Conservation (phyloP, 2,888 invertebrate species). For the Drosophila paucipuncta region DNA sequence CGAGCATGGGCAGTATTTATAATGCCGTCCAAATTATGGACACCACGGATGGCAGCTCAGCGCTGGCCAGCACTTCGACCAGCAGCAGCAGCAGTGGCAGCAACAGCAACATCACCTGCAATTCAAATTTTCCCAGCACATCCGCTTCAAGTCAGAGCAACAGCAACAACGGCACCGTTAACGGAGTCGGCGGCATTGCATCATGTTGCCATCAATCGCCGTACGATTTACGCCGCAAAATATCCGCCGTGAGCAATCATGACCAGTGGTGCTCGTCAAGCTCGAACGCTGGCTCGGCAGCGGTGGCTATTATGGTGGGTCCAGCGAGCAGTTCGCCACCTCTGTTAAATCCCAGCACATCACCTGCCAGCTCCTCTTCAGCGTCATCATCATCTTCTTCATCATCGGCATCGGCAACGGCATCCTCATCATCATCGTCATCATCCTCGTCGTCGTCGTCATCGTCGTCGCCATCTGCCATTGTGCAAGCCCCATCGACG, state of each 20-base stretch:
- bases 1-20: conserved; percentile 50
- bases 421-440: conserved; percentile 58
- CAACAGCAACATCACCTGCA: conserved; percentile 45
- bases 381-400: conserved; percentile 72
- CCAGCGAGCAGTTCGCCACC: conserved; percentile 74
- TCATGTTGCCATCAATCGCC: conserved; percentile 92
- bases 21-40: conserved; percentile 69
- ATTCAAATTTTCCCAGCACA: conserved; percentile 51
- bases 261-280: conserved; percentile 82
- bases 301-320: conserved; percentile 66
- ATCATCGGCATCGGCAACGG: conserved; percentile 66
- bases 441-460: conserved; percentile 67
- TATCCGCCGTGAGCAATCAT: conserved; percentile 80
- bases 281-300: conserved; percentile 29
- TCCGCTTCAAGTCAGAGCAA: conserved; percentile 48
- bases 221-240: conserved; percentile 95
- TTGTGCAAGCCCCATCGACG: conserved; percentile 82
- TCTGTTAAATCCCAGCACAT: conserved; percentile 69
- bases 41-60: conserved; percentile 63
- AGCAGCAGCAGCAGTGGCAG: conserved; percentile 26
- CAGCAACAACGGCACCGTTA: conserved; percentile 5
- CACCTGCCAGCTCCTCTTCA: conserved; percentile 58
- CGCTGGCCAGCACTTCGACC: conserved; percentile 41
- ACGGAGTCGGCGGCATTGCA: conserved; percentile 14
- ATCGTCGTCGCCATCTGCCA: conserved; percentile 68